Conservation (phyloP, 2,113 vertebrate species). For the Cyprinodon tularosa region DNA sequence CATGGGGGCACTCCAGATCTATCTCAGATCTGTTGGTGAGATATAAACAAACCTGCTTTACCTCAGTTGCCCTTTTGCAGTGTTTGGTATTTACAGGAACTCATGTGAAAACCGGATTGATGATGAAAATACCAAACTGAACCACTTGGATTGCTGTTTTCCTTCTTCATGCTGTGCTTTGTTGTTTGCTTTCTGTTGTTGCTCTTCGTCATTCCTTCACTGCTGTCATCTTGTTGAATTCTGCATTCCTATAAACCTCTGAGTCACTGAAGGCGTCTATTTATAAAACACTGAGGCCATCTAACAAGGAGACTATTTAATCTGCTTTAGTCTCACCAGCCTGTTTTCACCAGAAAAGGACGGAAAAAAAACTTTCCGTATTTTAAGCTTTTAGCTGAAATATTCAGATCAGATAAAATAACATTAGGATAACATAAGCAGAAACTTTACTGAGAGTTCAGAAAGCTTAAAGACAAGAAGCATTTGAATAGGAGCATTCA, state of each 20-base stretch:
- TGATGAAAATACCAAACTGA: not conserved
- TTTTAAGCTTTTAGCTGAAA: not conserved
- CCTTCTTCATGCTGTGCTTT: not conserved
- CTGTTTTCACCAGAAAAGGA: not conserved
- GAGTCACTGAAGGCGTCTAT: not conserved
- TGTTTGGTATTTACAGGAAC: constrained; percentile 37
- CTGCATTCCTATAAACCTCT: not conserved
- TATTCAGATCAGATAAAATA: fast-evolving
- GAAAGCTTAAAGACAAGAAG: no score
- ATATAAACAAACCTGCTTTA: not conserved
- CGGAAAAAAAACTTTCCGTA: not conserved
- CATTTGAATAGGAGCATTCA: not conserved
- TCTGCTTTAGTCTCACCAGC: not conserved
- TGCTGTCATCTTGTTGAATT: fast-evolving
- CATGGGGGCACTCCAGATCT: constrained; percentile 32
- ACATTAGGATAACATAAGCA: fast-evolving
- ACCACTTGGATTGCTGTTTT: constrained; percentile 21
- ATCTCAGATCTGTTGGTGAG: not conserved
- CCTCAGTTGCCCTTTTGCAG: not conserved
- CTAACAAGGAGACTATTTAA: not conserved
- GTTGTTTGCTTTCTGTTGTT: not conserved
- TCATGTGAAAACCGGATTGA: constrained; percentile 29
- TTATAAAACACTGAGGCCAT: not conserved
- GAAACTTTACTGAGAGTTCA: not conserved
- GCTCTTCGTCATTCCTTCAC: not conserved